Conservation (phyloP, 2,888 invertebrate species). For the Tetragonula carbonaria region DNA sequence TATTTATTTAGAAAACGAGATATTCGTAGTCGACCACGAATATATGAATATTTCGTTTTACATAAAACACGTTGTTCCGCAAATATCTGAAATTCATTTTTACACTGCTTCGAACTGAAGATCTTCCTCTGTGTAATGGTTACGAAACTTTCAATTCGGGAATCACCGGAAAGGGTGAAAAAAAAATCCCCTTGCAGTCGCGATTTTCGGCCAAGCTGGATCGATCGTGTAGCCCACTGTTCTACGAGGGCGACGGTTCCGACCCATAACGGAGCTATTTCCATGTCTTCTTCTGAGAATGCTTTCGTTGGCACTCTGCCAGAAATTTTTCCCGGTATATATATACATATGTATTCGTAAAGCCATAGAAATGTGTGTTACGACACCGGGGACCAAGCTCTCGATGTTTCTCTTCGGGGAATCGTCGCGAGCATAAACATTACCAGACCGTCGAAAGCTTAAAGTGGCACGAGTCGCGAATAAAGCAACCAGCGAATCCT, state of each 20-base stretch:
- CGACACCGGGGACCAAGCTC: conserved; percentile 50
- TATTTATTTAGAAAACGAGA: too few relatives aligned
- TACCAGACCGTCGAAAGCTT: conserved; percentile 51
- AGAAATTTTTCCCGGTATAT: conserved; percentile 64
- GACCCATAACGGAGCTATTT: conserved; percentile 65
- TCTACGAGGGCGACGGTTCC: conserved; percentile 26
- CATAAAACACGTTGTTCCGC: too few relatives aligned
- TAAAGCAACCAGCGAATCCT: conserved; percentile 48
- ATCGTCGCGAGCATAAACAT: conserved; percentile 62
- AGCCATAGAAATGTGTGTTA: conserved; percentile 64
- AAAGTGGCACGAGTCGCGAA: conserved; percentile 64
- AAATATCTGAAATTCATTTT: too few relatives aligned
- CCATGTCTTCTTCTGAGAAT: conserved; percentile 65
- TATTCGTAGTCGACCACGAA: too few relatives aligned
- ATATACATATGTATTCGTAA: conserved; percentile 58
- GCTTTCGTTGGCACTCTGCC: conserved; percentile 68
- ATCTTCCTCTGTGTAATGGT: too few relatives aligned
- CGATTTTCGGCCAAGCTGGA: too few relatives aligned
- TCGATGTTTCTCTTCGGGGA: conserved; percentile 68
- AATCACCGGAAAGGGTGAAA: too few relatives aligned
- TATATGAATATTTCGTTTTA: too few relatives aligned
- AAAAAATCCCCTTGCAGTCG: too few relatives aligned
- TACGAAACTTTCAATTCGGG: too few relatives aligned
- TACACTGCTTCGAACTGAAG: too few relatives aligned
- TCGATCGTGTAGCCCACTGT: too few relatives aligned